A percentile compares a stretch with the other conserved stretches of the same genome.
phyloP scores from a whole-genome alignment of 2,888 invertebrate species.

The Colletes collaris region DNA sequence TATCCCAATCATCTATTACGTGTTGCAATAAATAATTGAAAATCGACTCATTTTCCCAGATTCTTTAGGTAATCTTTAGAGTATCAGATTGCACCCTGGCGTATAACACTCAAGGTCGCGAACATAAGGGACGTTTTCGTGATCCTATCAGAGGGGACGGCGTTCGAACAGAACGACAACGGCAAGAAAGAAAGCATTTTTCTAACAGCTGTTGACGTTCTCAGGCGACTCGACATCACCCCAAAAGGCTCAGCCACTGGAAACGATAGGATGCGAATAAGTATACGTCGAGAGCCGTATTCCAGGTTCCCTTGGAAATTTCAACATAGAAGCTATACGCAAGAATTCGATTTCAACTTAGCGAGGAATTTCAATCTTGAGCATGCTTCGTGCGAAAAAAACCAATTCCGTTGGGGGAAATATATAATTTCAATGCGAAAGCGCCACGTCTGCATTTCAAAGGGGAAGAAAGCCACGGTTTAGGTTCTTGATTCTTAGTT shows the following conservation, averaged over 20 bases:
- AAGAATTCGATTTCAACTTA: background rate
- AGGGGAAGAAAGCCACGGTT: background rate
- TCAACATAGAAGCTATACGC: constrained; percentile 17
- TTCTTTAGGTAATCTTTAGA: too few species aligned
- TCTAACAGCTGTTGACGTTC: constrained; percentile 59
- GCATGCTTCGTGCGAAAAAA: constrained; percentile 15
- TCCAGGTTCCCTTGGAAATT: constrained; percentile 11
- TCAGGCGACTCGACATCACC: constrained; percentile 51
- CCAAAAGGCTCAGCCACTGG: constrained; percentile 41
- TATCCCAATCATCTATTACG: too few species aligned
- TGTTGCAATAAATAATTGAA: too few species aligned
- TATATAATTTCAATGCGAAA: background rate
- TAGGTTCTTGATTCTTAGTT: background rate
- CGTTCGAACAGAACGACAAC: constrained; percentile 2
- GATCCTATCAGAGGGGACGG: background rate
- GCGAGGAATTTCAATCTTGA: background rate
- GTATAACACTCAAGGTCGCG: too few species aligned
- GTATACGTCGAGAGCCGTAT: constrained; percentile 19
- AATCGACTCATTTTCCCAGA: too few species aligned
- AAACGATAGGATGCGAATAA: constrained; percentile 51
- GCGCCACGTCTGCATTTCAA: background rate
- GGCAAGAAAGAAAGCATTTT: constrained; percentile 32
- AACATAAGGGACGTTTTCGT: background rate
- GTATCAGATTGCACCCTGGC: too few species aligned
- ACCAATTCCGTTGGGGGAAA: background rate